A percentile compares a stretch with the other conserved stretches of the same genome.
phyloP scores from a whole-genome alignment of 2,797 vertebrate genomes.

The Phoxinus dragarum region DNA sequence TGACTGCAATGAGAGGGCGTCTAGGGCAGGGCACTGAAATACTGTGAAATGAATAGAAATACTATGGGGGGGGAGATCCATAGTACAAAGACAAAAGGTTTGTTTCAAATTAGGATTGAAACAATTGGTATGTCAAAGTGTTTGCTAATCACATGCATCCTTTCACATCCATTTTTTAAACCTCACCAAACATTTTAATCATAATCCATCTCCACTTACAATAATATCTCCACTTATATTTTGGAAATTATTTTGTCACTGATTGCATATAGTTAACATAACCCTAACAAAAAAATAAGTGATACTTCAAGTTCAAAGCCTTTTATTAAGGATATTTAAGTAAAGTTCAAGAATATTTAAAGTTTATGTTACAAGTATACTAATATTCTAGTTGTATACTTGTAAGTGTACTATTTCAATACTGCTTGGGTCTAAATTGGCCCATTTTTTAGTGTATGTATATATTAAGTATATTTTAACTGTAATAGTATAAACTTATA shows the following conservation, averaged over 20 bases:
- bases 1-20: slow-evolving; percentile 44
- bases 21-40: slow-evolving; percentile 32
- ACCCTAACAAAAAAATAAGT: not conserved
- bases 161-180: not conserved
- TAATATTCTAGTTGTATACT: too few species aligned
- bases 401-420: too few species aligned
- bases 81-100: not conserved
- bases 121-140: not conserved
- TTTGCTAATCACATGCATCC: not conserved
- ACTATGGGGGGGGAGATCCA: not conserved
- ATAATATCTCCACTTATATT: not conserved
- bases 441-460: too few species aligned
- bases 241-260: not conserved
- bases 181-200: not conserved
- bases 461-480: too few species aligned
- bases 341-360: too few species aligned
- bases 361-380: too few species aligned
- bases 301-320: too few species aligned
- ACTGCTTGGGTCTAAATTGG: too few species aligned
- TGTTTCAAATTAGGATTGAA: not conserved
- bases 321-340: too few species aligned
- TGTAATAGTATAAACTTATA: too few species aligned
- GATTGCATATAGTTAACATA: not conserved
- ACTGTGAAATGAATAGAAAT: slow-evolving; percentile 29
- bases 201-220: not conserved